Conservation (phyloP, 1,140 invertebrate species). For the Scaptomyza hsui region DNA sequence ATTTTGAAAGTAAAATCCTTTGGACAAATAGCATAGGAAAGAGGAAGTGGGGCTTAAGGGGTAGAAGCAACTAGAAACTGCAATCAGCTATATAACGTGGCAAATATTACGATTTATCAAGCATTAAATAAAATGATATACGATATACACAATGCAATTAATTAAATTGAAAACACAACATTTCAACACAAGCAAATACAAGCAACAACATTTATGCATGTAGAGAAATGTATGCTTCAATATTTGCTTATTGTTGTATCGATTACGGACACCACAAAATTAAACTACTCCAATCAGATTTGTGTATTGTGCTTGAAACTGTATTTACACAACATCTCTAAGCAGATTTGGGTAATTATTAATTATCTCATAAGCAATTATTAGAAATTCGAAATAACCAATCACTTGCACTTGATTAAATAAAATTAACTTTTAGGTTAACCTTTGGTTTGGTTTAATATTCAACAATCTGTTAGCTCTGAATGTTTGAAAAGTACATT, state of each 20-base stretch:
- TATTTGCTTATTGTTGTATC: constrained; percentile 12
- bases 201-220: neutral
- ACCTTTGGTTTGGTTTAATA: neutral
- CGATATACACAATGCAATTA: constrained; percentile 3
- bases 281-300: neutral
- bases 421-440: neutral
- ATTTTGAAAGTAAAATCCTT: constrained; percentile 16
- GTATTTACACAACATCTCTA: neutral
- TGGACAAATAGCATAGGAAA: constrained; percentile 1
- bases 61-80: constrained; percentile 5
- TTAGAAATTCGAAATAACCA: neutral
- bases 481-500: no score
- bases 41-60: neutral
- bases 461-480: no score
- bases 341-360: constrained; percentile 13
- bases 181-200: neutral
- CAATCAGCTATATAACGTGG: neutral
- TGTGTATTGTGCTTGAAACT: neutral
- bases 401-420: neutral
- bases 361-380: constrained; percentile 18
- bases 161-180: constrained; percentile 8
- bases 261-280: neutral
- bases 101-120: constrained; percentile 1
- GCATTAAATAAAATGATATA: constrained; percentile 5
- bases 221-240: neutral